phyloP scores from a whole-genome alignment of 2,113 vertebrate species.

The Myxocyprinus asiaticus region DNA sequence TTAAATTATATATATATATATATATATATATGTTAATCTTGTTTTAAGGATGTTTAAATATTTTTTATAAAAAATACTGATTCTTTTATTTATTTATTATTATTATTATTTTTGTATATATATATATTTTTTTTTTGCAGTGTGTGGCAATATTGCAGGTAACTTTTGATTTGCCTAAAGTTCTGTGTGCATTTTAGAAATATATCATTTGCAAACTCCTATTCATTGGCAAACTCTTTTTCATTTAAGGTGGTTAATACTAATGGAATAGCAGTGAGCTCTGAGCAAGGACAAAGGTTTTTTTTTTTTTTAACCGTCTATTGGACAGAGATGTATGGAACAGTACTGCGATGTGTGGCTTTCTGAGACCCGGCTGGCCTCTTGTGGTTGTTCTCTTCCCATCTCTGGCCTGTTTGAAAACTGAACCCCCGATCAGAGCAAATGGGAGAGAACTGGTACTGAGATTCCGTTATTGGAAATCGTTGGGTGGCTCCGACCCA shows the following conservation, averaged over 20 bases:
- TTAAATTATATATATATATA: too few species aligned
- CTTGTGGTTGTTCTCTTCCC: not conserved
- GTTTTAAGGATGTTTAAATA: too few species aligned
- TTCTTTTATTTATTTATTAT: too few species aligned
- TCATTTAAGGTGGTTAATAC: not conserved
- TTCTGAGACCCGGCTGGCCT: conserved; percentile 26
- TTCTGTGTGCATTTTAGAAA: too few species aligned
- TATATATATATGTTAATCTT: too few species aligned
- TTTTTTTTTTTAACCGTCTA: conserved; percentile 28
- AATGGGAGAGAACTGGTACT: conserved; percentile 17
- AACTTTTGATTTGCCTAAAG: too few species aligned
- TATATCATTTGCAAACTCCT: too few species aligned
- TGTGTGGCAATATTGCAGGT: too few species aligned
- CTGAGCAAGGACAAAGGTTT: not conserved
- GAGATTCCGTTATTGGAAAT: conserved; percentile 48
- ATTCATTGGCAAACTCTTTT: too few species aligned
- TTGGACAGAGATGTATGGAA: conserved; percentile 21
- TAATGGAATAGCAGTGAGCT: conserved; percentile 1
- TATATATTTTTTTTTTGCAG: too few species aligned
- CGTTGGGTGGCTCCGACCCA: conserved; percentile 33
- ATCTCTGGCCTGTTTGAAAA: conserved; percentile 31
- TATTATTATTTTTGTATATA: too few species aligned
- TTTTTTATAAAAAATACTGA: too few species aligned
- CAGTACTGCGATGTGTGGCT: not conserved
- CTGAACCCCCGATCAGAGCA: conserved; percentile 24